Percentiles rank a stretch among this genome's conserved stretches.
Conservation (phyloP, 2,888 invertebrate species). For the Himalopsyche tibetana region DNA sequence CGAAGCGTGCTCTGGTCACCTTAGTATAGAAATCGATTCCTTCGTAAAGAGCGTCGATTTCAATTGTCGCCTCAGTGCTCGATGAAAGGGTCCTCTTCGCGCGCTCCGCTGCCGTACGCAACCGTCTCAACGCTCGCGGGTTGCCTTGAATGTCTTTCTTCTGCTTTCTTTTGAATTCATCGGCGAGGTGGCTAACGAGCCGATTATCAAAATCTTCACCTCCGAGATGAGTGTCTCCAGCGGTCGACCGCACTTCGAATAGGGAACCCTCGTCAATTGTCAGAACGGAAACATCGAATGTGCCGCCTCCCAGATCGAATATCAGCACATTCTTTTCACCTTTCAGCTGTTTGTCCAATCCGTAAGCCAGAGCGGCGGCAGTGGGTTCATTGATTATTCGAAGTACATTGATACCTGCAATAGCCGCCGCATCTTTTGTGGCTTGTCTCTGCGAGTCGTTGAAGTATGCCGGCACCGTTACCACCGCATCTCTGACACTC, state of each 20-base stretch:
- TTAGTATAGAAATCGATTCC: slow-evolving; percentile 84
- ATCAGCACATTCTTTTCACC: slow-evolving; percentile 81
- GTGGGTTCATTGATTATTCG: slow-evolving; percentile 91
- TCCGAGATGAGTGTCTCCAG: slow-evolving; percentile 90
- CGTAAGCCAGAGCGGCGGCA: slow-evolving; percentile 85
- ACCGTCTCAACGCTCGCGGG: slow-evolving; percentile 81
- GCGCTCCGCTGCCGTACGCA: slow-evolving; percentile 86
- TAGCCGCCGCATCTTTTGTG: slow-evolving; percentile 87
- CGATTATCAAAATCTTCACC: slow-evolving; percentile 84
- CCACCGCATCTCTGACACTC: slow-evolving; percentile 75
- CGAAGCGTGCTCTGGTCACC: slow-evolving; percentile 85
- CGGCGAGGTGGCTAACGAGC: slow-evolving; percentile 82
- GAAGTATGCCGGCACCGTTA: slow-evolving; percentile 89
- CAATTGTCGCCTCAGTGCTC: slow-evolving; percentile 85
- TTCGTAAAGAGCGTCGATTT: slow-evolving; percentile 86
- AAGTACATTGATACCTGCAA: slow-evolving; percentile 86
- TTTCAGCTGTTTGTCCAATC: slow-evolving; percentile 81
- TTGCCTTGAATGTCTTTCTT: slow-evolving; percentile 82
- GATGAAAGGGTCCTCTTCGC: slow-evolving; percentile 87
- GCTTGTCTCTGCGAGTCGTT: slow-evolving; percentile 86
- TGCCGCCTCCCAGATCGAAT: slow-evolving; percentile 83
- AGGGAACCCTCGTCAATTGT: slow-evolving; percentile 87
- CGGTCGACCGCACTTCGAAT: slow-evolving; percentile 88
- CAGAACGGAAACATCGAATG: slow-evolving; percentile 90
- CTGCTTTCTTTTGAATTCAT: slow-evolving; percentile 84